Evolutionary conservation across 1,140 invertebrate genomes (phyloP).

Genomic region (Drosophila bipectinata): DNA sequence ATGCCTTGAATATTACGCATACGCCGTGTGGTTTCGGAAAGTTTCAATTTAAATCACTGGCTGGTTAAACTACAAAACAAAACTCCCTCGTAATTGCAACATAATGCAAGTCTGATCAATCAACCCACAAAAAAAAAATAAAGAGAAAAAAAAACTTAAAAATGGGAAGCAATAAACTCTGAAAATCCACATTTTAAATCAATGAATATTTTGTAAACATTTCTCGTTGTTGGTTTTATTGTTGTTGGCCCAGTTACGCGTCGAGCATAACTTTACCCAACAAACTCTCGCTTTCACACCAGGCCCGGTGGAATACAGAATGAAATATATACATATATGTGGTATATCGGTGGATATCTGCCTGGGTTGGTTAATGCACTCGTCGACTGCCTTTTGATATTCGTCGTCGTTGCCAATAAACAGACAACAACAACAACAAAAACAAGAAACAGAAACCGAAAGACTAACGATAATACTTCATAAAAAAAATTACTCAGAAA

Average conservation of each 20-base stretch:
- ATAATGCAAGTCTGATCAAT: constrained; percentile 45
- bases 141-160: constrained; percentile 8
- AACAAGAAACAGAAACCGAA: constrained; percentile 18
- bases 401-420: constrained; percentile 35
- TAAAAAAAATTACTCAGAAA: constrained; percentile 11
- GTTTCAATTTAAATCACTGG: constrained; percentile 5
- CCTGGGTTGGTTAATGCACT: constrained; percentile 24
- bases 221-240: constrained; percentile 34
- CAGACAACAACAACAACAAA: neutral
- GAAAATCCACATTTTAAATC: constrained; percentile 64
- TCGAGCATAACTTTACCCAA: constrained; percentile 52
- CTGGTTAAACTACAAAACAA: constrained; percentile 16
- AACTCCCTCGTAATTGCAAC: constrained; percentile 41
- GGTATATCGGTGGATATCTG: neutral
- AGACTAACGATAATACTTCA: constrained; percentile 15
- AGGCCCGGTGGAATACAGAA: constrained; percentile 66
- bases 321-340: constrained; percentile 33
- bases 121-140: constrained; percentile 36
- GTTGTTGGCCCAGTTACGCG: constrained; percentile 54
- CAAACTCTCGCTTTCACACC: constrained; percentile 75
- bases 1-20: constrained; percentile 49
- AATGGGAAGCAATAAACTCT: constrained; percentile 33
- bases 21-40: constrained; percentile 29
- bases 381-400: constrained; percentile 19
- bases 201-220: constrained; percentile 75